Evolutionary conservation across 2,888 invertebrate species (phyloP).

Genomic region (Lucinisca nassula): DNA sequence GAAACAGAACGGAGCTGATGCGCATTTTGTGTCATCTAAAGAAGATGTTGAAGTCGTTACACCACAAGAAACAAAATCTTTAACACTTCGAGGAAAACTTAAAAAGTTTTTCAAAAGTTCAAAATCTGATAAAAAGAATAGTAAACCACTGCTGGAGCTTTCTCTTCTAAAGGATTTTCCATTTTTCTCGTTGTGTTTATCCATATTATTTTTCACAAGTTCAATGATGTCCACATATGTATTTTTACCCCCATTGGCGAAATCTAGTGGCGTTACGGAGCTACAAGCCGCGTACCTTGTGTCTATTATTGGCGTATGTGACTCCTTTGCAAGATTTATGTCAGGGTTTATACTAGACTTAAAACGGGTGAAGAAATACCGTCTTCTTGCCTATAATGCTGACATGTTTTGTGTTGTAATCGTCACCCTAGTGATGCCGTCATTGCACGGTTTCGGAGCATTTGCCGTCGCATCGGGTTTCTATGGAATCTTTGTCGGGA

Average conservation of each 20-base stretch:
- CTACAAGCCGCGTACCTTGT: slow-evolving; percentile 91
- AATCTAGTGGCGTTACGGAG: slow-evolving; percentile 69
- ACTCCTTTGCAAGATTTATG: slow-evolving; percentile 95
- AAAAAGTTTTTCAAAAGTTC: slow-evolving; percentile 45
- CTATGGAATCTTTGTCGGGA: slow-evolving; percentile 79
- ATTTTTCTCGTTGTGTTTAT: slow-evolving; percentile 71
- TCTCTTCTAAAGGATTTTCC: slow-evolving; percentile 70
- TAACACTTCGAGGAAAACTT: slow-evolving; percentile 31
- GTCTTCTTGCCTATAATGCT: slow-evolving; percentile 68
- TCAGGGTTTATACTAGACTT: slow-evolving; percentile 79
- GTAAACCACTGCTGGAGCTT: slow-evolving; percentile 65
- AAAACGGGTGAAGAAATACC: slow-evolving; percentile 65
- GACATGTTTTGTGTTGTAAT: slow-evolving; percentile 70
- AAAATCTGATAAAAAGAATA: slow-evolving; percentile 8
- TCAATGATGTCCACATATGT: slow-evolving; percentile 74
- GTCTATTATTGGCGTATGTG: slow-evolving; percentile 95
- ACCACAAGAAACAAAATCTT: neutral
- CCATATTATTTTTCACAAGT: slow-evolving; percentile 70
- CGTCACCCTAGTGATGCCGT: slow-evolving; percentile 69
- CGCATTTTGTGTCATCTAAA: neutral
- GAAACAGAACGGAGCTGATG: neutral
- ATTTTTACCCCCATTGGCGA: slow-evolving; percentile 76
- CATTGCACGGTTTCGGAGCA: slow-evolving; percentile 54
- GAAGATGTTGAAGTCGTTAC: neutral
- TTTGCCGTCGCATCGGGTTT: slow-evolving; percentile 70